These are phyloP conservation scores for Polydrusus cervinus DNA, from an alignment of 2,888 invertebrate genomes.

Conservation along the genomic window DNA sequence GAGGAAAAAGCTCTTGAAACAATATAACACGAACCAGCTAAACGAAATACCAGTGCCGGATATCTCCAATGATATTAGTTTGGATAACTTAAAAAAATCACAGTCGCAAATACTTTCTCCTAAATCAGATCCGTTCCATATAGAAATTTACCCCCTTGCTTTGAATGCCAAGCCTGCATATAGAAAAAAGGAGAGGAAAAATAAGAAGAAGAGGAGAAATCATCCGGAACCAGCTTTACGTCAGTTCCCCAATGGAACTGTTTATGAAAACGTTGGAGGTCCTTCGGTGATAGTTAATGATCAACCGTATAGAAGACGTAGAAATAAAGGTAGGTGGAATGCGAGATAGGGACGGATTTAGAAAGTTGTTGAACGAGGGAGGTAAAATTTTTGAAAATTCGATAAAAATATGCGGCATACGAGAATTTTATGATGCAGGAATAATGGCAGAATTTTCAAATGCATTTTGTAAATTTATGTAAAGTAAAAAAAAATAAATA, in stretches of 20 bases:
- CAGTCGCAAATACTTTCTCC: slow-evolving; percentile 5
- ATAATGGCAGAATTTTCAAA: no score
- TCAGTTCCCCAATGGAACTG: slow-evolving; percentile 45
- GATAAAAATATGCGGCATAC: no score
- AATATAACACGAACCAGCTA: slow-evolving; percentile 72
- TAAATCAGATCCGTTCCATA: slow-evolving; percentile 38
- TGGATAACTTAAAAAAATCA: slow-evolving; percentile 54
- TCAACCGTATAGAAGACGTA: slow-evolving; percentile 69
- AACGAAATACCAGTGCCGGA: slow-evolving; percentile 75
- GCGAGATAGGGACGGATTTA: no score
- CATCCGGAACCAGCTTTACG: slow-evolving; percentile 13
- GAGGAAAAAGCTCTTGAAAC: slow-evolving; percentile 71
- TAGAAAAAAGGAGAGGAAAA: slow-evolving; percentile 25
- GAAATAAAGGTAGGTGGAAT: slow-evolving; percentile 60
- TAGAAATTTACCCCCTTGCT: slow-evolving; percentile 37
- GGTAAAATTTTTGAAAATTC: no score
- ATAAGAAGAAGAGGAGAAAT: slow-evolving; percentile 29
- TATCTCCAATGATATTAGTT: slow-evolving; percentile 58
- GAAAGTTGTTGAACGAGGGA: no score
- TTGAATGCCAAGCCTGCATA: slow-evolving; percentile 22
- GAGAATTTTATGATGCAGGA: no score
- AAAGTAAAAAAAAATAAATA: no score
- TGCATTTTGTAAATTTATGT: no score
- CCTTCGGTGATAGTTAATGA: slow-evolving; percentile 33
- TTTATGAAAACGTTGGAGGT: slow-evolving; percentile 61